Evolutionary conservation across 2,888 invertebrate genomes (phyloP).

Genomic region (Invenusta paracnida): DNA sequence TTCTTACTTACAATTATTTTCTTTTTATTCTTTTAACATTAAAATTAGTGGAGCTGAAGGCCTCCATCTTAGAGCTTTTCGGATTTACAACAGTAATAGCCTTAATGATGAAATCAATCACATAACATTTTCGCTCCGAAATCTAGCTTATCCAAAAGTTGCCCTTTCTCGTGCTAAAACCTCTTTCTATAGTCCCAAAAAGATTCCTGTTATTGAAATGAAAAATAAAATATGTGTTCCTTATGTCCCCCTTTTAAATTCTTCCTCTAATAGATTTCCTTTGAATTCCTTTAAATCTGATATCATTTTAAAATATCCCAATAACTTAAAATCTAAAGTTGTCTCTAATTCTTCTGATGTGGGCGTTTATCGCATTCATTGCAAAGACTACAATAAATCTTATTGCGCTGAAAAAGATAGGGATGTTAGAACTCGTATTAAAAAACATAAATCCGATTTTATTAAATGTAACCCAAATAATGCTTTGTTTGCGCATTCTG

Average conservation of each 20-base stretch:
- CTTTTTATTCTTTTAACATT: background rate
- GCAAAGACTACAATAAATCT: background rate
- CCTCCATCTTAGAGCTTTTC: background rate
- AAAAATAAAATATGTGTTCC: background rate
- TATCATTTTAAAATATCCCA: background rate
- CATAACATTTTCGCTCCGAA: background rate
- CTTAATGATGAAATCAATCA: constrained; percentile 18
- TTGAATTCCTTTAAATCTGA: background rate
- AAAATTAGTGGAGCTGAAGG: background rate
- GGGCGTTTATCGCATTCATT: background rate
- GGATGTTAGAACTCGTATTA: background rate
- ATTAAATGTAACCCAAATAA: background rate
- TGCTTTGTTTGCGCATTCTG: background rate
- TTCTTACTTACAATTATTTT: background rate
- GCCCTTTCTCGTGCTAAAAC: background rate
- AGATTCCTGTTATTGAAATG: background rate
- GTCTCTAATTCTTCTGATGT: background rate
- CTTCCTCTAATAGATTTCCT: background rate
- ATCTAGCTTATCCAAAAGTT: constrained; percentile 1
- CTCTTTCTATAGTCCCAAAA: background rate
- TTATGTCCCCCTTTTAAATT: background rate
- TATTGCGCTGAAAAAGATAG: background rate
- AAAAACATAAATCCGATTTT: background rate
- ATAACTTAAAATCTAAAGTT: background rate
- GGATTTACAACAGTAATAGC: background rate